Evolutionary conservation across 2,113 vertebrate genomes (phyloP).

Genomic region (Litocranius walleri): DNA sequence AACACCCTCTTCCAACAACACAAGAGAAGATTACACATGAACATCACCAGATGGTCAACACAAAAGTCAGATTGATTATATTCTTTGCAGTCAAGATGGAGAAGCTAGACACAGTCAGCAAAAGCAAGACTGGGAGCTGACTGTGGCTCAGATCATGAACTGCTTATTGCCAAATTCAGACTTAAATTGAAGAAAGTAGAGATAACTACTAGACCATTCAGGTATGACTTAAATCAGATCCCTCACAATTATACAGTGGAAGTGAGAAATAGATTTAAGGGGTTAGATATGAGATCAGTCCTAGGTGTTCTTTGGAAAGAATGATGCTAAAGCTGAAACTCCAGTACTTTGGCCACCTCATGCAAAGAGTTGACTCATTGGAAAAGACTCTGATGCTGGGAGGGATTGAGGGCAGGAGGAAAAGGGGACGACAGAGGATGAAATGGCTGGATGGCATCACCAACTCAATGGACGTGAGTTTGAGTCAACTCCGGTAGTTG

Average conservation of each 20-base stretch:
- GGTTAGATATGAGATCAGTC: background rate
- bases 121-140: background rate
- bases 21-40: background rate
- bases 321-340: no score
- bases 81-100: background rate
- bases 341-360: no score
- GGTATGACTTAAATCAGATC: background rate
- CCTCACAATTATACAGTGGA: background rate
- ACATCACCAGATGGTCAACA: background rate
- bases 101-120: background rate
- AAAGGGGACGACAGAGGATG: accelerated
- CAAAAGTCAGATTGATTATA: background rate
- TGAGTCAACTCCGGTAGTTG: no score
- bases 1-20: background rate
- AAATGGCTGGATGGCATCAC: no score
- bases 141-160: background rate
- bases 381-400: no score
- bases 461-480: no score
- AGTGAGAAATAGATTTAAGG: background rate
- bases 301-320: no score
- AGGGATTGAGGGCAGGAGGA: no score
- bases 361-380: no score
- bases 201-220: background rate
- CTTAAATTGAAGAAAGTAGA: background rate
- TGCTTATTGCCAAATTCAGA: background rate